Base-by-base conservation (phyloP, 2,113 vertebrate species). In the Erythrocercus mccallii region DNA sequence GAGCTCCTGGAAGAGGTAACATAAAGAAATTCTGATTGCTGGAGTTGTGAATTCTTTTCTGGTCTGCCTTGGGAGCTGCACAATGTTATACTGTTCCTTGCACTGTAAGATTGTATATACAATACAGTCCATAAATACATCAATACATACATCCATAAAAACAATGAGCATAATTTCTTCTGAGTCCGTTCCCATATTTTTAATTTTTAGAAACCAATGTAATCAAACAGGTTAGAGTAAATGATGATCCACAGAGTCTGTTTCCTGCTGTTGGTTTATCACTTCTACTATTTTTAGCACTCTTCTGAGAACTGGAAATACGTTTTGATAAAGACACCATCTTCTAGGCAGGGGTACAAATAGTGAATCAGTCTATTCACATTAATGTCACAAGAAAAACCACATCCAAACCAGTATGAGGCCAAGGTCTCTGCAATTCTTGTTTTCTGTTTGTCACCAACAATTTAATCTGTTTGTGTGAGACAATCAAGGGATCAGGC, bases 231-330 rank as follows among this genome's bases (percentile, higher is more conserved):
- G 23, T 28, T 82, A 23, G 23, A 86, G 20, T 66, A 82, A 86
- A 88, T 58, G 16, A 58, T 47, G 58, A 86, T 57, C 45, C 45
- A 77, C 3, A 65, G 11, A 94, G 5, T 70, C n/a, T 74, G 23
- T 54, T 87, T 94, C 66, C 65, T 68, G 62, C 45, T 68, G n/a
- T 56, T 89, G 23, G 44, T 77, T 92, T 83, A 71, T 48, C 64
- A 68, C 47, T 72, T 95, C 47, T 50, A 50, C 42, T 92, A 90
- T 84, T 96, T 95, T 92, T 83, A 94, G 56, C 25, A 30, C 31
- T 73, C 35, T 89, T 77, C 74, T 73, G 61, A 76, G 81, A 92
- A 95, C 14, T 77, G 54, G 28, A 94, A 95, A 79, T 90, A 77
- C 58, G 62, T 92, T 92, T 94, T 91, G 21, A 77, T 85, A 82